These are phyloP conservation scores for Enteromius afrohamiltoni DNA, from an alignment of 2,797 vertebrate species.

Conservation along the genomic window DNA sequence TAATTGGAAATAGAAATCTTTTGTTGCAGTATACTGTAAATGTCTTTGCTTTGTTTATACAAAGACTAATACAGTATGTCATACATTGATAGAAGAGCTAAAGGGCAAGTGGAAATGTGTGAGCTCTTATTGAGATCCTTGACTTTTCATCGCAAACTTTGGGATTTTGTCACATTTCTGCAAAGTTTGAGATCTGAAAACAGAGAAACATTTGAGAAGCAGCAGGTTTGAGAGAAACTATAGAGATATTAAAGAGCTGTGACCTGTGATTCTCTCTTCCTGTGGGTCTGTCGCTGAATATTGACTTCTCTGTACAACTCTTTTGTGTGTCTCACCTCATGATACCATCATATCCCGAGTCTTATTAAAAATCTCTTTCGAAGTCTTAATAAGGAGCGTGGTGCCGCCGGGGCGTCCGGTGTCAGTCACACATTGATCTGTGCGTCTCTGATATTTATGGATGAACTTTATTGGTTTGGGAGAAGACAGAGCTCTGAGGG, in stretches of 20 bases:
- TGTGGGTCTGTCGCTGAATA: slow-evolving; percentile 8
- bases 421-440: slow-evolving; percentile 38
- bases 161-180: not conserved
- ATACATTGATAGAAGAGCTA: not conserved
- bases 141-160: not conserved
- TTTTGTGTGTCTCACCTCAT: slow-evolving; percentile 15
- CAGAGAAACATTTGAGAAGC: not conserved
- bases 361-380: slow-evolving; percentile 56
- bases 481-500: slow-evolving; percentile 10
- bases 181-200: not conserved
- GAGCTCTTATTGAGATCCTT: not conserved
- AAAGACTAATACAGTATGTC: not conserved
- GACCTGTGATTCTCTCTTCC: not conserved
- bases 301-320: not conserved
- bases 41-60: not conserved
- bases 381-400: slow-evolving; percentile 35
- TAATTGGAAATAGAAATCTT: not conserved
- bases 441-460: slow-evolving; percentile 28
- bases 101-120: not conserved
- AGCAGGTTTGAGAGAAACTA: not conserved
- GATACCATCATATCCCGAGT: slow-evolving; percentile 36
- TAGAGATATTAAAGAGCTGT: not conserved
- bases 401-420: not conserved
- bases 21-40: not conserved
- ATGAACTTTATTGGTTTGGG: slow-evolving; percentile 35